A percentile compares a stretch with the other conserved stretches of the same genome.
phyloP scores from a whole-genome alignment of 1,140 invertebrate genomes.

The Amphibalanus amphitrite region DNA sequence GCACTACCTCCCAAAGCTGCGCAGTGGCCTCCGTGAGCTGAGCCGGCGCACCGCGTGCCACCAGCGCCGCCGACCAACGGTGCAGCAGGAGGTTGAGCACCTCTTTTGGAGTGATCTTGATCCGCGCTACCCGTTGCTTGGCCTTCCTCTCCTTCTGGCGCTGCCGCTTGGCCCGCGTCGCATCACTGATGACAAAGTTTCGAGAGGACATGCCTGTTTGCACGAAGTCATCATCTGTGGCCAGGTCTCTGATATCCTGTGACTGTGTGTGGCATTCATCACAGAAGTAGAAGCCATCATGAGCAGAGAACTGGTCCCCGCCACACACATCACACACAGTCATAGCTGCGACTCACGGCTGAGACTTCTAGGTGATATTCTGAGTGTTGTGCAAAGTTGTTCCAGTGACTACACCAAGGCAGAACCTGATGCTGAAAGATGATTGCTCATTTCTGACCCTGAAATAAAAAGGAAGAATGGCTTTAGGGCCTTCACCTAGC shows the following conservation, averaged over 20 bases:
- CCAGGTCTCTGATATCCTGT: not conserved
- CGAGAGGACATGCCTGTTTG: not conserved
- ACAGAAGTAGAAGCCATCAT: not conserved
- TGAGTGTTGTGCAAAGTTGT: too few species aligned
- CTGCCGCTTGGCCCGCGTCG: not conserved
- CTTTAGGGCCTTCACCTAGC: too few species aligned
- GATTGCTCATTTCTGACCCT: too few species aligned
- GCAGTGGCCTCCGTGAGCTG: not conserved
- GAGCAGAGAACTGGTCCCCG: not conserved
- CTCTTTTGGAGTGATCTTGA: not conserved
- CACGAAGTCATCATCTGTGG: not conserved
- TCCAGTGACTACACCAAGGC: too few species aligned
- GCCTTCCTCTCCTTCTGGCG: not conserved
- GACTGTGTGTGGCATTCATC: not conserved
- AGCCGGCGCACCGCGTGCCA: not conserved
- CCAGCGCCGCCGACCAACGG: not conserved
- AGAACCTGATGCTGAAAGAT: too few species aligned
- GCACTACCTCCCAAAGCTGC: not conserved
- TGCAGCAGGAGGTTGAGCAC: not conserved
- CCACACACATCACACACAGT: not conserved
- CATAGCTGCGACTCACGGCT: not conserved
- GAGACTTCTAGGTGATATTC: too few species aligned
- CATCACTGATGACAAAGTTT: not conserved
- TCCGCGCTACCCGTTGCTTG: not conserved
- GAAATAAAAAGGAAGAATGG: too few species aligned